Base-by-base conservation (phyloP, 2,888 invertebrate species). In the Orchesella flavescens region DNA sequence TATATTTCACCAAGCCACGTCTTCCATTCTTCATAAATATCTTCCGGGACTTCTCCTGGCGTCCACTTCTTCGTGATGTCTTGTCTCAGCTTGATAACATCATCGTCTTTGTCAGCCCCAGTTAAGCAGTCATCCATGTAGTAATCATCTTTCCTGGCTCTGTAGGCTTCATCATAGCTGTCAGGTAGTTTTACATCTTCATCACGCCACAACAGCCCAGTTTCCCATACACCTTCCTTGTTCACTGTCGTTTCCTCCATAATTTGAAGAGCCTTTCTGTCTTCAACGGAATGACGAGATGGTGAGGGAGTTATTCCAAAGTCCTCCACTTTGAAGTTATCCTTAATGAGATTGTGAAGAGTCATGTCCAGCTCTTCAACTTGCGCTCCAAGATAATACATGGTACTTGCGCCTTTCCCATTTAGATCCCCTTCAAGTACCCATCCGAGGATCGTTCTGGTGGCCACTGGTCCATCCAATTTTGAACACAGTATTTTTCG, bases 131-230 rank as follows among this genome's bases (percentile, higher is more conserved):
- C 83, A 49, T 83, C 83, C 12, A 78, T 23, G 23, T 83, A 83
- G 21, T n/a, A 19, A 9, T 73, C 23, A 5, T 49, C 5, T 0
- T 19, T 19, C 0, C 73, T 79, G 13, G 73, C 83, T 0, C 44
- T 24, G 0, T 15, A 19, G 1, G 83, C 78, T 15, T 24, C 34
- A 10, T 55, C 1, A 1, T 55, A n/a, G 17, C 81, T 86, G 9
- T 71, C 68, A 1, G 82, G 84, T 0, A 83, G 53, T 0, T 9
- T 55, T 0, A 61, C 49, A 17, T 71, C 71, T 9, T 72, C 71
- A 12, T 53, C 13, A 46, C 76, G 80, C 86, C 86, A 87, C 0
- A 84, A 73, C 9, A 86, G 69, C 21, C 85, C 85, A 9, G 80
- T 86, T 53, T 87, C 85, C 69, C 77, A 87, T 7, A 74, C 7